Base-by-base conservation (phyloP, 2,888 invertebrate genomes). In the Coenonympha glycerion region DNA sequence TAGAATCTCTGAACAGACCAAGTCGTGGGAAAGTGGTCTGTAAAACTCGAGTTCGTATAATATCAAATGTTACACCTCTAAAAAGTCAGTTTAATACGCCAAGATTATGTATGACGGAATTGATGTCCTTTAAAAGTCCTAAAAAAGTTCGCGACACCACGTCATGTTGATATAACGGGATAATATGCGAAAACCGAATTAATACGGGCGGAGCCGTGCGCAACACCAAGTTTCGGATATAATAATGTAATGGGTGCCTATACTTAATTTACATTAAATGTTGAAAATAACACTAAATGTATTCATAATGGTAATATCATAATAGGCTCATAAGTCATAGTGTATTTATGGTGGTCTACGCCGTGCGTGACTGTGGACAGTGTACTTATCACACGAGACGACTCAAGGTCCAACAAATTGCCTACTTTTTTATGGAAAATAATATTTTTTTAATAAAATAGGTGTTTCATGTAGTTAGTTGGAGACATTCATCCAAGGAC, bases 331-430 rank as follows among this genome's bases (percentile, higher is more conserved):
- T 15, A 24, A 8, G 18, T 19, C 36, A 18, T 15, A 24, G 4
- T 39, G 22, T 13, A 22, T 15, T 6, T 26, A 15, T 24, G 16
- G 24, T 3, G 16, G 16, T 26, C 6, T 40, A 24, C 8, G 15
- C 6, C 16, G 9, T 40, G 24, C 39, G 39, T 39, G 39, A 40
- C 39, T n/a, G n/a, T n/a, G n/a, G n/a, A n/a, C n/a, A n/a, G n/a
- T n/a, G n/a, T n/a, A n/a, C n/a, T 40, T 40, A 40, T 40, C 39
- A 24, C 26, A 26, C 2, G 18, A 36, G 24, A 26, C 16, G 16
- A 26, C 24, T 24, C 39, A 40, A 40, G 39, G 39, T 40, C n/a
- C 16, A 1, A 15, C 24, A 15, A 33, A 16, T 3, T 33, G 11
- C 36, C 11, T 36, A 19, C 19, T 11, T 11, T 19, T 36, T 19